Conservation (phyloP, 2,888 invertebrate genomes). For the Philonicus albiceps region DNA sequence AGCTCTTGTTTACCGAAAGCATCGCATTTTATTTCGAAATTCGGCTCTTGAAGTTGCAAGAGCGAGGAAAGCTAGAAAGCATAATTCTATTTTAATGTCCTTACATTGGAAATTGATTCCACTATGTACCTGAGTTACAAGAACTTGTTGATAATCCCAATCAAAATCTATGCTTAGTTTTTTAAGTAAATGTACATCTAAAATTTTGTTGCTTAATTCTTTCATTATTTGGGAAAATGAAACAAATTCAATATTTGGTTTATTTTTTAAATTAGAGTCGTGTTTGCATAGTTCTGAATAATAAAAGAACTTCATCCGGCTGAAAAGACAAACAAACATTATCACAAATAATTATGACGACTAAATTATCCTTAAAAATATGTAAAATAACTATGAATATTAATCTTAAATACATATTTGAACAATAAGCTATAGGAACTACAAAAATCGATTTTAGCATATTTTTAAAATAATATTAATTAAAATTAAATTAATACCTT, state of each 20-base stretch:
- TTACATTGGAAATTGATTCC: not conserved
- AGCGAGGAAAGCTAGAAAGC: conserved; percentile 56
- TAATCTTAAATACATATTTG: too few relatives aligned
- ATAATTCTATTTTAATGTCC: not conserved
- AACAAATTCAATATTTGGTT: conserved; percentile 58
- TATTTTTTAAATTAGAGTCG: conserved; percentile 57
- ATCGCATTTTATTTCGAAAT: conserved; percentile 58
- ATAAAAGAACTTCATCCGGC: conserved; percentile 61
- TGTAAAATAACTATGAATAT: too few relatives aligned
- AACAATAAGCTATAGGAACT: too few relatives aligned
- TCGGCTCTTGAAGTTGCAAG: conserved; percentile 57
- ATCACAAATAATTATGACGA: not conserved
- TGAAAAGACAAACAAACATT: conserved; percentile 47
- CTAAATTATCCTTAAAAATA: too few relatives aligned
- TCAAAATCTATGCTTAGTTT: conserved; percentile 60
- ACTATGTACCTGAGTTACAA: conserved; percentile 56
- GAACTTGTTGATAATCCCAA: conserved; percentile 60
- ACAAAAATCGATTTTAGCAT: too few relatives aligned
- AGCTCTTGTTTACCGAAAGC: conserved; percentile 60
- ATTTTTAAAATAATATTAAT: too few relatives aligned
- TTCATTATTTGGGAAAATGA: conserved; percentile 58
- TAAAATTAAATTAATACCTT: not conserved
- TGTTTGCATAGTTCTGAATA: conserved; percentile 61
- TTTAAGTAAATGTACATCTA: conserved; percentile 58
- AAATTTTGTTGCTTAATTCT: conserved; percentile 58